Percentiles rank a stretch among this genome's conserved stretches.
phyloP scores from a whole-genome alignment of 1,140 invertebrate genomes.

The Brachionus asplanchnoidis region DNA sequence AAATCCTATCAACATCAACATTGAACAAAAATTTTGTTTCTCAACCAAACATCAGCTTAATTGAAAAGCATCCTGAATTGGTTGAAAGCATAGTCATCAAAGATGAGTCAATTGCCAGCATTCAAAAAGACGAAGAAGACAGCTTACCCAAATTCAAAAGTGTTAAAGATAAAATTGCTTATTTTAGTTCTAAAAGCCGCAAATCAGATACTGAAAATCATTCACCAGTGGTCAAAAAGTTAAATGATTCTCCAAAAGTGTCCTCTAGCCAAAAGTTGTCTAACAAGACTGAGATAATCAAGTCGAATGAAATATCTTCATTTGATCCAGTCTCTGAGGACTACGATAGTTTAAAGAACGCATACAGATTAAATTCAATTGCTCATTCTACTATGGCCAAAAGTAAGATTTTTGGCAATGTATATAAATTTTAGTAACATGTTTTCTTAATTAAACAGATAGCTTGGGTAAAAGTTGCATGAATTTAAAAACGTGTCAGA shows the following conservation, averaged over 20 bases:
- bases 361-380: background rate
- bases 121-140: background rate
- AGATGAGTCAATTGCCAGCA: background rate
- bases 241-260: background rate
- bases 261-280: background rate
- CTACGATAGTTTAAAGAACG: constrained; percentile 24
- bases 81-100: background rate
- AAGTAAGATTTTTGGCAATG: background rate
- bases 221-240: background rate
- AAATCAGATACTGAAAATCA: background rate
- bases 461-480: background rate
- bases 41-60: background rate
- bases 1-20: background rate
- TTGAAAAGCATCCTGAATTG: background rate
- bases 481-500: constrained; percentile 11
- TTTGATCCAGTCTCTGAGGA: background rate
- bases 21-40: constrained; percentile 18
- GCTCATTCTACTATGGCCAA: background rate
- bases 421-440: background rate
- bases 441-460: background rate
- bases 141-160: constrained; percentile 8
- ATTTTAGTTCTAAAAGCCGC: constrained; percentile 4
- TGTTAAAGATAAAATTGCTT: constrained; percentile 12
- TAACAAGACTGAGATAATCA: background rate
- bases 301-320: background rate